phyloP scores from a whole-genome alignment of 2,113 vertebrate genomes.

The Triplophysa dalaica region DNA sequence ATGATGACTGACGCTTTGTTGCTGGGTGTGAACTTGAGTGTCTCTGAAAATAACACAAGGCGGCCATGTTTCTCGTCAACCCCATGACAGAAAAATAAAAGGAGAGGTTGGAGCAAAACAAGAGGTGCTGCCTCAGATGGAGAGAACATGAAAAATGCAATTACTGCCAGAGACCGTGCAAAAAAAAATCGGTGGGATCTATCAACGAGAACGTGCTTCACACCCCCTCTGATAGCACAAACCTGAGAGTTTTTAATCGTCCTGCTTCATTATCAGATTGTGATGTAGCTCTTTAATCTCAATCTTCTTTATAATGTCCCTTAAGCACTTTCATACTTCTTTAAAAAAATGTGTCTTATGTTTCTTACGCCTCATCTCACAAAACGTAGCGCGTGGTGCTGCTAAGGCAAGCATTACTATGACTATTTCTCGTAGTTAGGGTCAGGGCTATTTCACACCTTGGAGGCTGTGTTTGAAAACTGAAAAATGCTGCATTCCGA shows the following conservation, averaged over 20 bases:
- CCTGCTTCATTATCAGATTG: conserved; percentile 21
- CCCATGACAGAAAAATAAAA: conserved; percentile 47
- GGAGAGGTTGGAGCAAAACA: conserved; percentile 39
- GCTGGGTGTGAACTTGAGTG: conserved; percentile 52
- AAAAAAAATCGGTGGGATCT: background rate
- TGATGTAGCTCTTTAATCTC: background rate
- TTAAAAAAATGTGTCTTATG: background rate
- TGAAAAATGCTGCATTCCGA: too few species aligned
- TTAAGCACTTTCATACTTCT: background rate
- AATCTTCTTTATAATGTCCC: conserved; percentile 7
- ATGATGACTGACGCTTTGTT: conserved; percentile 56
- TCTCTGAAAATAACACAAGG: conserved; percentile 60
- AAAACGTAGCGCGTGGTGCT: too few species aligned
- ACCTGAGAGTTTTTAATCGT: background rate
- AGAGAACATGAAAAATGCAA: conserved; percentile 52
- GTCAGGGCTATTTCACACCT: too few species aligned
- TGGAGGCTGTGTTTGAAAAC: too few species aligned
- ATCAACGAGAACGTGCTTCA: background rate
- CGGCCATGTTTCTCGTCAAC: conserved; percentile 45
- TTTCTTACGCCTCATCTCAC: background rate
- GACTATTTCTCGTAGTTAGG: background rate
- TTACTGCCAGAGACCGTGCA: conserved; percentile 26
- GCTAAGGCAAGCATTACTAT: background rate
- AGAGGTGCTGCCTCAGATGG: conserved; percentile 45
- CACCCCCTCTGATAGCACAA: background rate